Base-by-base conservation (phyloP, 2,797 vertebrate species). In the Bradypodion pumilum region DNA sequence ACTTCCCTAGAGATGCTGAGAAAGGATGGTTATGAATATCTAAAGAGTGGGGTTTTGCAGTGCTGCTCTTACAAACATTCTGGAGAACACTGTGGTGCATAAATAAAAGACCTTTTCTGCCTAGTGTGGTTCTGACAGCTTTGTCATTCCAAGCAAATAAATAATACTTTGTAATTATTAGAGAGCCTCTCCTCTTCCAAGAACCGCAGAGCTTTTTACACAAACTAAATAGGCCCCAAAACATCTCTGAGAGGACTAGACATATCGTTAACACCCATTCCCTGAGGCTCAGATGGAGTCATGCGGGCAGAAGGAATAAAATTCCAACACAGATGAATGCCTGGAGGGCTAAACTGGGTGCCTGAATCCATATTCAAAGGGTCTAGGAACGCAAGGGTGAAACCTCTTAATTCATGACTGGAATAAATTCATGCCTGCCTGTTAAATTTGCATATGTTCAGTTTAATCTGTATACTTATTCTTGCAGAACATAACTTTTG, bases 141-240 rank as follows among this genome's bases (percentile, higher is more conserved):
- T 89, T 70, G 63, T 87, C 75, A 84, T 91, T 90, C 85, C 88
- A 88, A 86, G 85, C 88, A 94, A 88, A 92, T 90, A 93, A 93
- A 90, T 91, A 91, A 88, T 35, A 60, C 88, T 89, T 88, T 88
- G 81, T 66, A 74, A 84, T 92, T 89, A 74, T 23, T 81, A 81
- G 68, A 0, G 72, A 27, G 77, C 3, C 35, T 74, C 81, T 86
- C 90, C 89, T 25, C 1, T 80, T 90, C 81, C 87, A 88, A 87
- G 82, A 91, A n/a, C 82, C 60, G 88, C 84, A 40, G 84, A 87
- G 68, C 82, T 81, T 75, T 91, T 87, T 56, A n/a, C 56, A 77
- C 42, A 35, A 63, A 12, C 80, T 84, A 74, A 74, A 2, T 3
- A 86, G 82, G 70, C 35, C 25, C 86, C 13, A 0, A 0, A 0